Conservation (phyloP, 2,797 vertebrate genomes). For the Fringilla coelebs region DNA sequence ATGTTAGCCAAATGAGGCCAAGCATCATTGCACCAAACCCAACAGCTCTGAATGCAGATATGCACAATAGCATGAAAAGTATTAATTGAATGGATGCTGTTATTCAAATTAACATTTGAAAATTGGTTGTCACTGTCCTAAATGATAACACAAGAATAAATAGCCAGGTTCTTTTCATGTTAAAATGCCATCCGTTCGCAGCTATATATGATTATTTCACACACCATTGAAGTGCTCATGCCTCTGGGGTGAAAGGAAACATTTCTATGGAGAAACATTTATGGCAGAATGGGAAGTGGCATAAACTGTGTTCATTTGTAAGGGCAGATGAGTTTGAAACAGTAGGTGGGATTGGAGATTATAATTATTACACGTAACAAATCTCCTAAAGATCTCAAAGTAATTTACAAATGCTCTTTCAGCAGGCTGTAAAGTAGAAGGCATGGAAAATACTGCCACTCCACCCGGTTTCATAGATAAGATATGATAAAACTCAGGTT, state of each 20-base stretch:
- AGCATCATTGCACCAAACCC: background rate
- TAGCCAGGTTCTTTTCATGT: background rate
- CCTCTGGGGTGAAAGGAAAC: background rate
- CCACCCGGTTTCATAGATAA: conserved; percentile 10
- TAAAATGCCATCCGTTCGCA: background rate
- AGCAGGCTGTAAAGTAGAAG: background rate
- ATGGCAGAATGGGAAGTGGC: background rate
- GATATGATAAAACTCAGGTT: background rate
- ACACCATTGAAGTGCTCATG: background rate
- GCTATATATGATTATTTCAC: background rate
- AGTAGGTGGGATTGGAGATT: background rate
- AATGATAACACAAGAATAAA: background rate
- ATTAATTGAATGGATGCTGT: background rate
- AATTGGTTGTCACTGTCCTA: background rate
- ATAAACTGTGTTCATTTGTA: background rate
- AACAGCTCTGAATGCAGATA: background rate
- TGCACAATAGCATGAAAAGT: background rate
- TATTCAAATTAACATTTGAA: conserved; percentile 1
- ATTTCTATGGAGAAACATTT: background rate
- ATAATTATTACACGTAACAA: background rate
- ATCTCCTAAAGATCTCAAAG: conserved; percentile 9
- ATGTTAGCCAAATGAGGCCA: background rate
- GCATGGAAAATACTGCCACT: background rate
- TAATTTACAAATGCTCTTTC: background rate
- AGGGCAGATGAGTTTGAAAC: background rate